phyloP scores from a whole-genome alignment of 1,140 invertebrate species.

The Diabrotica undecimpunctata region DNA sequence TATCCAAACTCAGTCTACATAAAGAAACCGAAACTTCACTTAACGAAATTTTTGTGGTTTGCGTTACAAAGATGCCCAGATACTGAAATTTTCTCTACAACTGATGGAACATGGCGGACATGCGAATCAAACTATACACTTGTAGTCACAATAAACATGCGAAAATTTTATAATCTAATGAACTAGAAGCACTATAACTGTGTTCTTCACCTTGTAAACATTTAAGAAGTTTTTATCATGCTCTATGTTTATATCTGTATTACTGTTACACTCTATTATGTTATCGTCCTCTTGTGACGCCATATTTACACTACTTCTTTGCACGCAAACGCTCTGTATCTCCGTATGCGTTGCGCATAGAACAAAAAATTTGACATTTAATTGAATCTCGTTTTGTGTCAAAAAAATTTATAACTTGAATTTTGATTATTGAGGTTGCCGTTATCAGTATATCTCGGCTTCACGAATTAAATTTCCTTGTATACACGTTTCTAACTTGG shows the following conservation, averaged over 20 bases:
- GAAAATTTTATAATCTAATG: slow-evolving; percentile 40
- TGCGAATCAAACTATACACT: slow-evolving; percentile 42
- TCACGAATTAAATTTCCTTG: no score
- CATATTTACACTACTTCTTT: slow-evolving; percentile 46
- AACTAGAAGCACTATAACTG: slow-evolving; percentile 39
- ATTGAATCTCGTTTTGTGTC: no score
- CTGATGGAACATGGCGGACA: slow-evolving; percentile 44
- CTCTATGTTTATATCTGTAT: slow-evolving; percentile 37
- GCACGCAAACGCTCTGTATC: slow-evolving; percentile 34
- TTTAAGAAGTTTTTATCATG: slow-evolving; percentile 42
- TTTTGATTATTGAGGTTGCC: no score
- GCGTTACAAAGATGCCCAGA: slow-evolving; percentile 19
- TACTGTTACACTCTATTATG: slow-evolving; percentile 38
- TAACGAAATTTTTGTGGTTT: slow-evolving; percentile 24
- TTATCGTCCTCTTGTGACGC: slow-evolving; percentile 45
- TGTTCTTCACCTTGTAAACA: slow-evolving; percentile 44
- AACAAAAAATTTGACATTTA: background rate
- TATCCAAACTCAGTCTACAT: slow-evolving; percentile 29
- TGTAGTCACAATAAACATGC: slow-evolving; percentile 41
- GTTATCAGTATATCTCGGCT: no score
- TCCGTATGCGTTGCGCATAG: slow-evolving; percentile 16
- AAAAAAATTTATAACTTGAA: no score
- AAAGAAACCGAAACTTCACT: slow-evolving; percentile 23
- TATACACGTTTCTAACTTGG: no score
- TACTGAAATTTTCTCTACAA: slow-evolving; percentile 34